These are phyloP conservation scores for Yasuhikotakia modesta DNA, from an alignment of 2,797 vertebrate species.

Conservation along the genomic window DNA sequence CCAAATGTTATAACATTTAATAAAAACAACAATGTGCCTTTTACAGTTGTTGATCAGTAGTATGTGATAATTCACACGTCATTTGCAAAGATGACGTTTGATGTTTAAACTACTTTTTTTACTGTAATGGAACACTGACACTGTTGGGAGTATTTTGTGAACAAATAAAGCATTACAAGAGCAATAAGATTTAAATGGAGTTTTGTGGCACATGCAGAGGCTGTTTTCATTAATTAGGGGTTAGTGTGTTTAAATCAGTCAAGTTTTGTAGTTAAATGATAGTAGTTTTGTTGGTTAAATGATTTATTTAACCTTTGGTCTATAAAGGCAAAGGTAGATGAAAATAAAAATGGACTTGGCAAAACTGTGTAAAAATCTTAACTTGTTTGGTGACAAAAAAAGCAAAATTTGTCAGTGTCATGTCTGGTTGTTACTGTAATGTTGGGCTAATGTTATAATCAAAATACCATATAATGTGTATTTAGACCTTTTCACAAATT, in stretches of 20 bases:
- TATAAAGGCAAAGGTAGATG: not conserved
- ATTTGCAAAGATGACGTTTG: not conserved
- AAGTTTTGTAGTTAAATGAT: not conserved
- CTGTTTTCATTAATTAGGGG: slow-evolving; percentile 12
- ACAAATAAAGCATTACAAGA: slow-evolving; percentile 63
- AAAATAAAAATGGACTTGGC: slow-evolving; percentile 14
- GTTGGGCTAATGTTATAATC: not conserved
- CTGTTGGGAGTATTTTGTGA: slow-evolving; percentile 34
- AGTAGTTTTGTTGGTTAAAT: not conserved
- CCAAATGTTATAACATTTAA: slow-evolving; percentile 23
- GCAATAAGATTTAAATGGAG: not conserved
- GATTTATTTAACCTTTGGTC: slow-evolving; percentile 14
- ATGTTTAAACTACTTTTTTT: not conserved
- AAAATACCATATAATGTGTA: not conserved
- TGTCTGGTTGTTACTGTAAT: not conserved
- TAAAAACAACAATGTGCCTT: slow-evolving; percentile 49
- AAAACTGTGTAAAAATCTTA: not conserved
- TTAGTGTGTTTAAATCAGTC: slow-evolving; percentile 12
- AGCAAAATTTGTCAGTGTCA: not conserved
- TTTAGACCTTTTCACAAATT: too few species aligned
- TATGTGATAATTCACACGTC: slow-evolving; percentile 11
- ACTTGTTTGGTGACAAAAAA: not conserved
- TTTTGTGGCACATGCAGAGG: not conserved
- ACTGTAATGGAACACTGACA: not conserved
- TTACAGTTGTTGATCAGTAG: slow-evolving; percentile 36